A percentile compares a stretch with the other conserved stretches of the same genome.
Evolutionary conservation across 2,888 invertebrate species (phyloP).

Genomic region (Papilio elwesi): DNA sequence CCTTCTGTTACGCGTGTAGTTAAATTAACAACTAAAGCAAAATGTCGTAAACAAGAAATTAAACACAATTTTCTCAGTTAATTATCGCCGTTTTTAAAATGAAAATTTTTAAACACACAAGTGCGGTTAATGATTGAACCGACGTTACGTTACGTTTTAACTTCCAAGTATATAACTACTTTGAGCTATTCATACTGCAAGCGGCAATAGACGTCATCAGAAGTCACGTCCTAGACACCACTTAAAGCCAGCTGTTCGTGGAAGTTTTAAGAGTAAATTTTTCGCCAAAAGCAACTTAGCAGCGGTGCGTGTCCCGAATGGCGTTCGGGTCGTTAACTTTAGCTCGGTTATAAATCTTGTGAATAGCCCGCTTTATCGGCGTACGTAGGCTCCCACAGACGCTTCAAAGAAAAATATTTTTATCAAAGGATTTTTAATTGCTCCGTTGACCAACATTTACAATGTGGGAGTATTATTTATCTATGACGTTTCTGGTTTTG

Average conservation of each 20-base stretch:
- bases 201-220: constrained; percentile 47
- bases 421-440: constrained; percentile 73
- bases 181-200: constrained; percentile 41
- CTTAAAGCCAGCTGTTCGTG: constrained; percentile 65
- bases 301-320: constrained; percentile 73
- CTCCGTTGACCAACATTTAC: constrained; percentile 61
- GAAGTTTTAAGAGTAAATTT: constrained; percentile 68
- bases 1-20: no score
- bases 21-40: no score
- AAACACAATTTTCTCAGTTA: no score
- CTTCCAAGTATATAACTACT: constrained; percentile 41
- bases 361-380: constrained; percentile 70
- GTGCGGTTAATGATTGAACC: constrained; percentile 4
- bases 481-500: constrained; percentile 36
- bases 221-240: constrained; percentile 58
- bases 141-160: constrained; percentile 9
- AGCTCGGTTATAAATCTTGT: constrained; percentile 74
- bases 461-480: constrained; percentile 40
- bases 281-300: constrained; percentile 63
- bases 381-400: constrained; percentile 62
- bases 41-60: no score
- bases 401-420: constrained; percentile 58
- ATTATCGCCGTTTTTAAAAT: no score
- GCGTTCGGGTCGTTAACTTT: constrained; percentile 73
- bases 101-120: no score